These are phyloP conservation scores for Syrista parreyssii DNA, from an alignment of 2,888 invertebrate species.

Conservation along the genomic window DNA sequence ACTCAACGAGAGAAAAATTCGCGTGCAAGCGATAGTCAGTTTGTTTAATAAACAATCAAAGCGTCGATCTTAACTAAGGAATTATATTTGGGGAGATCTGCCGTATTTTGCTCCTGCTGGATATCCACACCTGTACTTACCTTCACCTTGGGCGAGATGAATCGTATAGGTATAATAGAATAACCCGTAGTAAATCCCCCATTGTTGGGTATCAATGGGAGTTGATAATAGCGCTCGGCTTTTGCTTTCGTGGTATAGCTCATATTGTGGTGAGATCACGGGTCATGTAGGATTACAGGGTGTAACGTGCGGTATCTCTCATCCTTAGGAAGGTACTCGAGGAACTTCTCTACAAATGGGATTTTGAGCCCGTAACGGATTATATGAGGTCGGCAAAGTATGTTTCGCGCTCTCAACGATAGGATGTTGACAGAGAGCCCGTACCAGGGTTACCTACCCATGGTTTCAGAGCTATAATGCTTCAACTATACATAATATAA, in stretches of 20 bases:
- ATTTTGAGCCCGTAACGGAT: not conserved
- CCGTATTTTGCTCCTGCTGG: conserved; percentile 54
- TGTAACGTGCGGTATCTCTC: conserved; percentile 8
- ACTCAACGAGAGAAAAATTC: too few species aligned
- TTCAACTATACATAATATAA: too few species aligned
- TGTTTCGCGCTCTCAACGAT: not conserved
- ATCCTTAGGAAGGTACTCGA: not conserved
- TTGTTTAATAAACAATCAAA: too few species aligned
- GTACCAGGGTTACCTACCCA: too few species aligned
- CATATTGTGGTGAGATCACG: conserved; percentile 42
- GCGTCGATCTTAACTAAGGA: too few species aligned
- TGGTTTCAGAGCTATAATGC: too few species aligned
- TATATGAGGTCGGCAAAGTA: conserved; percentile 1
- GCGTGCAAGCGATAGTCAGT: too few species aligned
- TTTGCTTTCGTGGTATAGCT: conserved; percentile 48
- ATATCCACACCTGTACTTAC: conserved; percentile 62
- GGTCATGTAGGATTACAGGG: conserved; percentile 30
- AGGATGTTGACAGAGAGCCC: too few species aligned
- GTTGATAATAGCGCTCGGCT: conserved; percentile 60
- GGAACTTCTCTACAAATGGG: not conserved
- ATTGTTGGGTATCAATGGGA: conserved; percentile 59
- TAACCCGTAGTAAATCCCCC: conserved; percentile 30
- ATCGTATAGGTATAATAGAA: conserved; percentile 45
- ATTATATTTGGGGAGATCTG: not conserved
- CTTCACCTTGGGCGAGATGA: conserved; percentile 56